These are phyloP conservation scores for Mungos mungo DNA, from an alignment of 2,113 vertebrate species.

Conservation along the genomic window DNA sequence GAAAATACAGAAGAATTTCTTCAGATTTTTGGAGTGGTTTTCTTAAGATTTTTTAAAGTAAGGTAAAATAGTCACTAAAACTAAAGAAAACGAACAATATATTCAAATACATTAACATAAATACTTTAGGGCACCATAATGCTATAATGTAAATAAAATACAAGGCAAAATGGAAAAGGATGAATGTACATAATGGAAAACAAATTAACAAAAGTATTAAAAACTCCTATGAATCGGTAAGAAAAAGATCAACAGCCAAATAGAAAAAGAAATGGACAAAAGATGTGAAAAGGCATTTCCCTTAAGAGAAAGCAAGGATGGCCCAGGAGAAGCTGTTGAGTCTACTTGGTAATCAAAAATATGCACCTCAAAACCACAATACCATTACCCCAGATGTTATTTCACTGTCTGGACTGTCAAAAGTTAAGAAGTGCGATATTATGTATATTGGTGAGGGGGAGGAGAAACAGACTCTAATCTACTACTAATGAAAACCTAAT, in stretches of 20 bases:
- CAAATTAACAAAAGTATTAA: not conserved
- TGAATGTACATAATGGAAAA: not conserved
- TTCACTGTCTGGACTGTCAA: not conserved
- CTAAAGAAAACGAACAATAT: not conserved
- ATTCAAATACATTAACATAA: not conserved
- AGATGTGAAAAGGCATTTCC: not conserved
- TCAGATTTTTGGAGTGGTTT: not conserved
- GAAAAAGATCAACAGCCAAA: not conserved
- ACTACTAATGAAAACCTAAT: not conserved
- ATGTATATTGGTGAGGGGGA: not conserved
- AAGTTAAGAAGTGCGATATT: not conserved
- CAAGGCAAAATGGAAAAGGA: not conserved
- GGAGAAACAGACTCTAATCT: not conserved
- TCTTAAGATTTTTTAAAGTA: not conserved
- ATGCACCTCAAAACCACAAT: not conserved
- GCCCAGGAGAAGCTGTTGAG: not conserved
- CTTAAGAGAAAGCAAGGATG: not conserved
- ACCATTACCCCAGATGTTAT: not conserved
- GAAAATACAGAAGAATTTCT: not conserved
- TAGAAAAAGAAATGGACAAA: not conserved
- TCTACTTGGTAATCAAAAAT: not conserved
- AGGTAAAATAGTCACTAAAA: not conserved
- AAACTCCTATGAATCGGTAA: not conserved
- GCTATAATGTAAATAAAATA: not conserved
- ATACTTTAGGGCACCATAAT: not conserved